Percentiles rank a stretch among this genome's conserved stretches.
phyloP scores from a whole-genome alignment of 2,888 invertebrate species.

The Xestia ashworthii region DNA sequence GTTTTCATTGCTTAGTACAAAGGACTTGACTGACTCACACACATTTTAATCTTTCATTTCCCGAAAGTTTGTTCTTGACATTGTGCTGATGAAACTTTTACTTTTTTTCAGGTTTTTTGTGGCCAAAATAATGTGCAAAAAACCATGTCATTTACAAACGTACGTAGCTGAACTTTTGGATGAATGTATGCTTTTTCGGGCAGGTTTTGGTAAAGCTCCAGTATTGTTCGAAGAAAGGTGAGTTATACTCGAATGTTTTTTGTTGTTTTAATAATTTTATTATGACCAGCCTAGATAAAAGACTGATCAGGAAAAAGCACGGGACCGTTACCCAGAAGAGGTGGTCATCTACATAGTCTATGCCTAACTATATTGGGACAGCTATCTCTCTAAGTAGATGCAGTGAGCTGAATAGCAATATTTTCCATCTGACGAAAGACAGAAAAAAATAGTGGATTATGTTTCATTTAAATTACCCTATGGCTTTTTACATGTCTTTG shows the following conservation, averaged over 20 bases:
- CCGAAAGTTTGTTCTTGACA: neutral
- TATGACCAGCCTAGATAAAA: neutral
- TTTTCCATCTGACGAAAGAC: no score
- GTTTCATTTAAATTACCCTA: no score
- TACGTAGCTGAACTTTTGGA: constrained; percentile 80
- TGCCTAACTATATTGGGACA: no score
- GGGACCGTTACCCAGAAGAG: neutral
- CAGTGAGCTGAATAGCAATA: no score
- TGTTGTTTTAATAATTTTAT: neutral
- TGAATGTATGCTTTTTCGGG: constrained; percentile 85
- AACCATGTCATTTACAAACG: constrained; percentile 72
- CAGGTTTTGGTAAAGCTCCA: constrained; percentile 81
- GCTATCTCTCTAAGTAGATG: no score
- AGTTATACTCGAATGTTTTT: neutral
- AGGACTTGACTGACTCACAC: no score
- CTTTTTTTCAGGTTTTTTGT: constrained; percentile 52
- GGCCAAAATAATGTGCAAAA: constrained; percentile 79
- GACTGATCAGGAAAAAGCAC: neutral
- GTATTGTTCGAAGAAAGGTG: constrained; percentile 83
- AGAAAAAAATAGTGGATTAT: no score
- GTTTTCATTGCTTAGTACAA: no score
- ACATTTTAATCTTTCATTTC: neutral
- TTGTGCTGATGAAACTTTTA: neutral
- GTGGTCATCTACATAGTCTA: neutral
- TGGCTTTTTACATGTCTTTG: no score